These are phyloP conservation scores for Coelinius sp. DNA, from an alignment of 2,888 invertebrate genomes.

Conservation along the genomic window DNA sequence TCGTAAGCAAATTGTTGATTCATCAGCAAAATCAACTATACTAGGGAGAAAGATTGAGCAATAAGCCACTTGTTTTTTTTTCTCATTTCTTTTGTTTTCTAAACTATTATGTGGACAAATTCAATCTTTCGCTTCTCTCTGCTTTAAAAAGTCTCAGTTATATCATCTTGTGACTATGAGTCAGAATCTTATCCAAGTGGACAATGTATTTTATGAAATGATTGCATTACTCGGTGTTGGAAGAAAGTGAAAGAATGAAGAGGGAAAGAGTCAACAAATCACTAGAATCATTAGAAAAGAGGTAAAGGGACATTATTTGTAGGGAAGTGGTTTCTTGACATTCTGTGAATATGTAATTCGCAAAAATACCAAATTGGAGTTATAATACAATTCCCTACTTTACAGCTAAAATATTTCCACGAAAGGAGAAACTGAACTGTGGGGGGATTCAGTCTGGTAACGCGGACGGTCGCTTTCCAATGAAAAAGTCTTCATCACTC, in stretches of 20 bases:
- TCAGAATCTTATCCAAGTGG: neutral
- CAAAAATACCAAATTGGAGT: too few species aligned
- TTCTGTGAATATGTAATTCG: too few species aligned
- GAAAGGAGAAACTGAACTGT: too few species aligned
- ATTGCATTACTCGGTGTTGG: neutral
- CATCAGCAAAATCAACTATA: too few species aligned
- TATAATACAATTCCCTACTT: too few species aligned
- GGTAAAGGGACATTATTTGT: neutral
- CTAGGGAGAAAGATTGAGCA: too few species aligned
- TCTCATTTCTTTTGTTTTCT: neutral
- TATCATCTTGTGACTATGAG: conserved; percentile 4
- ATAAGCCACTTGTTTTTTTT: too few species aligned
- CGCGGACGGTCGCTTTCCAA: neutral
- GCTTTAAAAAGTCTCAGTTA: conserved; percentile 1
- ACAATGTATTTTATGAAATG: neutral
- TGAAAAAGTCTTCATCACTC: neutral
- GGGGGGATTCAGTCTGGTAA: too few species aligned
- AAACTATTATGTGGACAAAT: neutral
- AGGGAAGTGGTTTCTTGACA: too few species aligned
- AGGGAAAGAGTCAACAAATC: neutral
- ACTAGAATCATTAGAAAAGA: conserved; percentile 2
- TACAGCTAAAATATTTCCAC: too few species aligned
- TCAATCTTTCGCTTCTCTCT: neutral
- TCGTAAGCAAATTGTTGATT: too few species aligned
- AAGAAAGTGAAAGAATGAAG: neutral